Base-by-base conservation (phyloP, 2,888 invertebrate genomes). In the Pseudolycoriella hygida region DNA sequence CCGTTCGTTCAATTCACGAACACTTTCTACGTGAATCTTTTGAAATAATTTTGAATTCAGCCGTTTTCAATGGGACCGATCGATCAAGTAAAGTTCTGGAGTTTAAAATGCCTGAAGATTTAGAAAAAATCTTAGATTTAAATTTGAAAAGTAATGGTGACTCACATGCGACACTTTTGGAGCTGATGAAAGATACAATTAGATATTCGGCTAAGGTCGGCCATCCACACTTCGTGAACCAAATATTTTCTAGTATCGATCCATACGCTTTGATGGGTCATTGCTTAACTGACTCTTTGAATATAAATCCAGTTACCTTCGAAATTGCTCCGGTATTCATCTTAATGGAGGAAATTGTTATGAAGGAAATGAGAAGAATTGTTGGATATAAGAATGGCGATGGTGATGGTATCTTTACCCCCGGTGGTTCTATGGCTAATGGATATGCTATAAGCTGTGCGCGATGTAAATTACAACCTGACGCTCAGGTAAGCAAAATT, bases 371-470 rank as follows among this genome's bases (percentile, higher is more conserved):
- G 86, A 70, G 88, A 43, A 67, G 67, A 40, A 76, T 86, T 42
- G 74, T 88, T 25, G 87, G 87, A 1, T 87, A 78, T 69, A 66
- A 71, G 18, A 68, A 76, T 43, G 80, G 79, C 1, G 66, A 70
- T 17, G 88, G 87, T 1, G 88, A 88, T 58, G 88, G 89, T 0
- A 82, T 90, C 47, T 89, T 89, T 61, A 84, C 83, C 57, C 89
- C 89, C 0, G 90, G 92, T 32, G 92, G 92, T 0, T 89, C 89
- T 0, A 77, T 89, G 55, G 80, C 88, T 4, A 92, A 92, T 59
- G 88, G 88, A 44, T 88, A 89, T 55, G 89, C 84, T n/a, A 85
- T 92, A 47, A 87, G 84, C 57, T 75, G 87, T 55, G 88, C 90
- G 2, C 70, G 90, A 46, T 77, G 76, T 57, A 67, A 74, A 57